A percentile compares a stretch with the other conserved stretches of the same genome.
phyloP scores from a whole-genome alignment of 2,888 invertebrate species.

The Acleris literana region DNA sequence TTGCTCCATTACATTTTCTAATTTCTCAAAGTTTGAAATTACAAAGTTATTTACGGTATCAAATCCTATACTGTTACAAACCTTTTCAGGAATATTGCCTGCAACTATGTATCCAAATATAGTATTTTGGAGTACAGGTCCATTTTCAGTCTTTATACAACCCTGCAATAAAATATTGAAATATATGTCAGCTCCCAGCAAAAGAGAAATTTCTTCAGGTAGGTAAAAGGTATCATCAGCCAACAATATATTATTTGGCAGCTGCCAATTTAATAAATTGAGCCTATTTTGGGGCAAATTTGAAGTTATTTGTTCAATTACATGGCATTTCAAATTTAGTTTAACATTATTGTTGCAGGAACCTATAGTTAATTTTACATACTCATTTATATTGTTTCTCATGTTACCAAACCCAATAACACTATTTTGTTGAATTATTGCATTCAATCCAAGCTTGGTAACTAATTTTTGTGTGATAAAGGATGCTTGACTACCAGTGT shows the following conservation, averaged over 20 bases:
- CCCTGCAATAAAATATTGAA: slow-evolving; percentile 33
- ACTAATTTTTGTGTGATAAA: slow-evolving; percentile 29
- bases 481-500: slow-evolving; percentile 30
- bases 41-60: slow-evolving; percentile 27
- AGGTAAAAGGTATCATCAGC: slow-evolving; percentile 28
- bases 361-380: slow-evolving; percentile 19
- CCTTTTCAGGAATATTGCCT: slow-evolving; percentile 24
- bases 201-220: slow-evolving; percentile 33
- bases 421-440: slow-evolving; percentile 15
- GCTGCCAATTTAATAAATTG: slow-evolving; percentile 13
- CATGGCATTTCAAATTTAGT: slow-evolving; percentile 30
- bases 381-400: slow-evolving; percentile 24
- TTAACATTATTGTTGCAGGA: slow-evolving; percentile 22
- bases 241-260: slow-evolving; percentile 16
- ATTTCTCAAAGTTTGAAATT: slow-evolving; percentile 30
- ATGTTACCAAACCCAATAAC: slow-evolving; percentile 35
- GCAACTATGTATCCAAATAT: slow-evolving; percentile 38
- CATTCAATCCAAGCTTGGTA: slow-evolving; percentile 20
- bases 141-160: slow-evolving; percentile 30
- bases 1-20: slow-evolving; percentile 39
- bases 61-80: neutral
- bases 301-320: slow-evolving; percentile 31
- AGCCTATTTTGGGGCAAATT: slow-evolving; percentile 25
- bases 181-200: slow-evolving; percentile 39
- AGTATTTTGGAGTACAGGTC: slow-evolving; percentile 39